Evolutionary conservation across 2,797 vertebrate species (phyloP).

Genomic region (Austrolebias charrua): DNA sequence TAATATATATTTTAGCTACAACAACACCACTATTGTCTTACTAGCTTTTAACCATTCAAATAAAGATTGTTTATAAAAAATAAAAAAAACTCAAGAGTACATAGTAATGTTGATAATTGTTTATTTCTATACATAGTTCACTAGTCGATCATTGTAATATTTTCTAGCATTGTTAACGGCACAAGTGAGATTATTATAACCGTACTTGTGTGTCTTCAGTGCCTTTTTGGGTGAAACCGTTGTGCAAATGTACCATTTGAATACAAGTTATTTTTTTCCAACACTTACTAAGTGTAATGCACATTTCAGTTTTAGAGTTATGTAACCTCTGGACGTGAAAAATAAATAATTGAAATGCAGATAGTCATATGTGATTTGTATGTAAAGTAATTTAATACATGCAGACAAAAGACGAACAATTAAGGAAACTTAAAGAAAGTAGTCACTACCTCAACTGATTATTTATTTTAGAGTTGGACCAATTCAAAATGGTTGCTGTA

Average conservation of each 20-base stretch:
- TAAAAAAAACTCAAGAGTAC: conserved; percentile 50
- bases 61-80: conserved; percentile 64
- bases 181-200: conserved; percentile 32
- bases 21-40: conserved; percentile 84
- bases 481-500: too few species aligned
- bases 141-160: conserved; percentile 19
- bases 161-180: conserved; percentile 45
- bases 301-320: conserved; percentile 64
- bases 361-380: not conserved
- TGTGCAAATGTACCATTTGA: conserved; percentile 69
- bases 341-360: conserved; percentile 44
- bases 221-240: conserved; percentile 75
- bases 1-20: conserved; percentile 83
- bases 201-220: conserved; percentile 65
- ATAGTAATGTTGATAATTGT: conserved; percentile 34
- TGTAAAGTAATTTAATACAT: not conserved
- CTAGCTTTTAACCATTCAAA: conserved; percentile 72
- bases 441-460: too few species aligned
- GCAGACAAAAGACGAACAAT: too few species aligned
- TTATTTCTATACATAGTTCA: conserved; percentile 35
- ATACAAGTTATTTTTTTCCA: conserved; percentile 55
- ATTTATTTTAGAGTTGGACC: too few species aligned
- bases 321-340: conserved; percentile 48
- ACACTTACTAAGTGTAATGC: conserved; percentile 75
- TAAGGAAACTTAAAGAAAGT: too few species aligned